phyloP scores from a whole-genome alignment of 2,113 vertebrate genomes.

The Nymphicus hollandicus region DNA sequence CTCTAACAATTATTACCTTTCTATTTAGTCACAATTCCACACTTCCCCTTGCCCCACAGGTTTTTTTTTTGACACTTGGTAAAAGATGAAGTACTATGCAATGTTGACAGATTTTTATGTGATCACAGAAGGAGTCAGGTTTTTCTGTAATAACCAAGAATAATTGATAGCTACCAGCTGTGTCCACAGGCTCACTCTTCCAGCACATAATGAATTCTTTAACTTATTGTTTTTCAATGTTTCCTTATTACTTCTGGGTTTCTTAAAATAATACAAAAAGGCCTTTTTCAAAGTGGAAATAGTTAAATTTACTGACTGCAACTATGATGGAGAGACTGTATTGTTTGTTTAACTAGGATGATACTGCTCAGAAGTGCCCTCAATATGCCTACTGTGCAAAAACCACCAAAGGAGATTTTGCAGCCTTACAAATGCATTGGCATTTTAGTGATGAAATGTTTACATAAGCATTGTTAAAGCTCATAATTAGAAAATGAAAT shows the following conservation, averaged over 20 bases:
- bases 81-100: constrained; percentile 59
- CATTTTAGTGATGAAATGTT: neutral
- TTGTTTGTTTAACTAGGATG: constrained; percentile 59
- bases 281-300: constrained; percentile 58
- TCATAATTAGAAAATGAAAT: neutral
- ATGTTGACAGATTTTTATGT: constrained; percentile 69
- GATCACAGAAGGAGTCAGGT: constrained; percentile 65
- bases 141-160: constrained; percentile 69
- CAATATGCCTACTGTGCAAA: constrained; percentile 35
- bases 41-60: neutral
- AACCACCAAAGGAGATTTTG: neutral
- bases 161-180: constrained; percentile 79
- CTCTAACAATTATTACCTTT: constrained; percentile 37
- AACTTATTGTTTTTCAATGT: constrained; percentile 70
- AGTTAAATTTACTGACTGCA: constrained; percentile 57
- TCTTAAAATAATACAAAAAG: constrained; percentile 64
- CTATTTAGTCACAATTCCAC: constrained; percentile 26
- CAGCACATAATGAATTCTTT: constrained; percentile 63
- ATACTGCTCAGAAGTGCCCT: constrained; percentile 25
- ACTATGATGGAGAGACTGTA: constrained; percentile 39
- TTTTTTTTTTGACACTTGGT: constrained; percentile 53
- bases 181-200: constrained; percentile 65
- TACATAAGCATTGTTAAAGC: neutral
- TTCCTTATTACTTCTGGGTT: constrained; percentile 63
- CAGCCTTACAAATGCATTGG: neutral